Conservation (phyloP, 1,140 invertebrate genomes). For the Myzus persicae region DNA sequence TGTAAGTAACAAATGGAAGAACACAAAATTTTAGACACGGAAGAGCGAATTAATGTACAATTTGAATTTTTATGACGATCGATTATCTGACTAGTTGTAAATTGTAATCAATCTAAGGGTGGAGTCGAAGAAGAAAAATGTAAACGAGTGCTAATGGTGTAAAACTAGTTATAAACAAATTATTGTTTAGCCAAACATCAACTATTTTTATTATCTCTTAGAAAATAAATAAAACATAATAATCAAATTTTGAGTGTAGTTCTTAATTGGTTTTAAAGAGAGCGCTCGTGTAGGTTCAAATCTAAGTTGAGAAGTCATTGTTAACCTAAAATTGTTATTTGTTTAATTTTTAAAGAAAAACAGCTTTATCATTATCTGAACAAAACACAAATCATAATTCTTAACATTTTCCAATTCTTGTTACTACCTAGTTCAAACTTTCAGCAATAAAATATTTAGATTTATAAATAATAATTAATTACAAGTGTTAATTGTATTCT, state of each 20-base stretch:
- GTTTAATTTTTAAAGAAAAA: constrained; percentile 25
- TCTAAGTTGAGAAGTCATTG: constrained; percentile 16
- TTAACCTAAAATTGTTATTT: constrained; percentile 40
- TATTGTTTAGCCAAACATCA: background rate
- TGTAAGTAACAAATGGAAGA: background rate
- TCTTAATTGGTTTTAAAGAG: constrained; percentile 10
- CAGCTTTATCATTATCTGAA: constrained; percentile 50
- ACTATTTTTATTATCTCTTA: constrained; percentile 41
- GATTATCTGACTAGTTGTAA: background rate
- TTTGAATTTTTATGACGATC: background rate
- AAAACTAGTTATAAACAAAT: background rate
- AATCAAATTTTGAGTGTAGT: constrained; percentile 45
- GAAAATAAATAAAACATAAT: constrained; percentile 35
- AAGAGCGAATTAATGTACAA: background rate
- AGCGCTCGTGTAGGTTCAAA: background rate
- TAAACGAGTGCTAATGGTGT: background rate
- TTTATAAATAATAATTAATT: background rate
- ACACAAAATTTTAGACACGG: background rate
- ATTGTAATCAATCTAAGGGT: background rate
- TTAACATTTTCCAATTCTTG: background rate
- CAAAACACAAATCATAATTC: background rate
- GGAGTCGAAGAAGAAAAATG: background rate
- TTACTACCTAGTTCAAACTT: background rate
- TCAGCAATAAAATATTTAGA: background rate
- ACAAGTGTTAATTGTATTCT: background rate